Evolutionary conservation across 2,797 vertebrate species (phyloP).

Genomic region (Setipinna tenuifilis): DNA sequence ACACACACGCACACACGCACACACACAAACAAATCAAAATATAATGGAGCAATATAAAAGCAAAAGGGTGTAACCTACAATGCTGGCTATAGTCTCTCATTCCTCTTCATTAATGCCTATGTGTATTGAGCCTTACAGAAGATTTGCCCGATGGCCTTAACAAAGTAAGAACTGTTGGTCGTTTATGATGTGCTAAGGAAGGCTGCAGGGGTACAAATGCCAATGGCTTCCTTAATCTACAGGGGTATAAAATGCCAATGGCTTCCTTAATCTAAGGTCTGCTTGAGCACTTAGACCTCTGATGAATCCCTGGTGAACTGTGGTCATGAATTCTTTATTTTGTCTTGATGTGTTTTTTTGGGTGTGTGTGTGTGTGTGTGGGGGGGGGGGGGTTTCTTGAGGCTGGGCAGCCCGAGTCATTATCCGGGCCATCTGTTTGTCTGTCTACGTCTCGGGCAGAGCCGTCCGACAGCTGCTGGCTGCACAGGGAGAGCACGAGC

Average conservation of each 20-base stretch:
- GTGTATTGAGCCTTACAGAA: background rate
- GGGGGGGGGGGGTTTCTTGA: background rate
- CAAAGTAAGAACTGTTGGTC: background rate
- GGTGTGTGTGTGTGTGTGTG: too few species aligned
- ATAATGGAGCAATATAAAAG: background rate
- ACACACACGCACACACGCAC: too few species aligned
- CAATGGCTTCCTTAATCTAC: constrained; percentile 38
- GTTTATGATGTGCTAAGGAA: background rate
- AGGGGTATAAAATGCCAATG: constrained; percentile 3
- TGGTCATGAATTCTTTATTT: constrained; percentile 55
- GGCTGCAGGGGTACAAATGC: background rate
- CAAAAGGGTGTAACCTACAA: background rate
- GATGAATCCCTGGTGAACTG: constrained; percentile 51
- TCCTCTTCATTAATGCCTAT: background rate
- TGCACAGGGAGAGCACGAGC: background rate
- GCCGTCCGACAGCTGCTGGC: background rate
- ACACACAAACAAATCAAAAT: too few species aligned
- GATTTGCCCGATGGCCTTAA: background rate
- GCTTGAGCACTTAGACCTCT: constrained; percentile 38
- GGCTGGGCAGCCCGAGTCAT: constrained; percentile 46
- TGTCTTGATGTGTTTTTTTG: background rate
- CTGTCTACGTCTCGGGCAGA: constrained; percentile 40
- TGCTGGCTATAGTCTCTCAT: background rate
- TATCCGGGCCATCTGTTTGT: constrained; percentile 56
- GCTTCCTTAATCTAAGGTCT: constrained; percentile 29